These are phyloP conservation scores for Sinotaia quadrata DNA, from an alignment of 2,888 invertebrate species.

Conservation along the genomic window DNA sequence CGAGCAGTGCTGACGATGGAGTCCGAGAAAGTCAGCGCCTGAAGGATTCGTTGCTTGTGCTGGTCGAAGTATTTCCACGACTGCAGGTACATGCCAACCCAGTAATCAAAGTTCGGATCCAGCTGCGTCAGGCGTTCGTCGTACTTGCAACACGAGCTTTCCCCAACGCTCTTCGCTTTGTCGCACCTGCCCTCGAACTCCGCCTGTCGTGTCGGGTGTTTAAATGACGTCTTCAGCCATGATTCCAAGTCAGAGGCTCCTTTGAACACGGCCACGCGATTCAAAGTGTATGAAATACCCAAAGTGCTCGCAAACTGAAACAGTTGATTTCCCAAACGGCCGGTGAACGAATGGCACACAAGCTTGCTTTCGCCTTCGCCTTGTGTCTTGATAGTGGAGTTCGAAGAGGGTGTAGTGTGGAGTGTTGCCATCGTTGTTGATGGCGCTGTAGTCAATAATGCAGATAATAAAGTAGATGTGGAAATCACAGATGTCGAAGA, in stretches of 20 bases:
- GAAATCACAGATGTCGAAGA: too few species aligned
- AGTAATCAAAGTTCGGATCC: slow-evolving; percentile 7
- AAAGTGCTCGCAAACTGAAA: slow-evolving; percentile 23
- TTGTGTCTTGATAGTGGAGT: too few species aligned
- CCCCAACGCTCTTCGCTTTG: neutral
- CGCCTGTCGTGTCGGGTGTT: neutral
- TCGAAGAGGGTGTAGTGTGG: too few species aligned
- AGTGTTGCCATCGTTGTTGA: too few species aligned
- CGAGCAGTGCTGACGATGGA: neutral
- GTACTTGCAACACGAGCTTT: slow-evolving; percentile 1
- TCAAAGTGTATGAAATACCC: slow-evolving; percentile 14
- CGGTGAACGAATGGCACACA: slow-evolving; percentile 8
- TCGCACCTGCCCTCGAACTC: neutral
- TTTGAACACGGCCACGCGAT: slow-evolving; percentile 8
- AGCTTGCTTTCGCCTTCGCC: too few species aligned
- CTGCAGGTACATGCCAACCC: slow-evolving; percentile 14
- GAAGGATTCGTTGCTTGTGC: neutral
- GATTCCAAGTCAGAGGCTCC: neutral
- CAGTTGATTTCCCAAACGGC: slow-evolving; percentile 26
- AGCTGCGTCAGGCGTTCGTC: neutral
- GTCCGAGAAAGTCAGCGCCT: neutral
- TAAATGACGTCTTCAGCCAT: neutral
- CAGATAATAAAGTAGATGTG: too few species aligned
- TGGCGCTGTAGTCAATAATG: too few species aligned
- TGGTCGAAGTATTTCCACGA: slow-evolving; percentile 13